Base-by-base conservation (phyloP, 2,113 vertebrate genomes). In the Zeus faber region DNA sequence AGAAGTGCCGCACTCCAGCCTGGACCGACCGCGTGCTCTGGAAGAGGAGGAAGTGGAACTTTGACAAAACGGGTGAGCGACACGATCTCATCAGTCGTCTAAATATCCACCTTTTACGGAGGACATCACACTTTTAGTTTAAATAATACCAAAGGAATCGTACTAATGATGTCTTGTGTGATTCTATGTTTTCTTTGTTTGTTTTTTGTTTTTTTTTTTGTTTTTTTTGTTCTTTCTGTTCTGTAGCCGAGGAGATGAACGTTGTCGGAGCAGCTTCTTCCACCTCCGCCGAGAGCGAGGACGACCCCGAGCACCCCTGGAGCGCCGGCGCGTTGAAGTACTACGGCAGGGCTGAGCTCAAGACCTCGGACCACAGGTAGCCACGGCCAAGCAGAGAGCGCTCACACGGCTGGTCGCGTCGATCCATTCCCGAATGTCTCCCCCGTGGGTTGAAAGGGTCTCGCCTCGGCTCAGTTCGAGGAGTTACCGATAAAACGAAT, bases 21-120 rank as follows among this genome's bases (percentile, higher is more conserved):
- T 99, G 97, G 97, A 99, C 97, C 6, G 96, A 99, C 76, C 94
- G 96, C 4, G 90, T 99, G 48, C 91, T 99, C 29, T 99, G 97
- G 97, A 96, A 91, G 57, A 94, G 97, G 61, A 91, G 95, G 46
- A 99, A 98, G 69, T 99, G 97, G 97, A 93, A 97, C 52, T 98
- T 99, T 75, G 91, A 97, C 68, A 89, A 91, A 89, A 95, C 94
- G 43, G 96, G 97, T 99, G 46, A 31, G 81, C 59, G 27, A 23
- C n/a, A n/a, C n/a, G n/a, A n/a, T n/a, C n/a, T n/a, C n/a, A n/a
- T n/a, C n/a, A n/a, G n/a, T n/a, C n/a, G n/a, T n/a, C n/a, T n/a
- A n/a, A n/a, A n/a, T n/a, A n/a, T n/a, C n/a, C n/a, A n/a, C n/a
- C n/a, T n/a, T n/a, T n/a, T n/a, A n/a, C n/a, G n/a, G n/a, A n/a